A percentile compares a stretch with the other conserved stretches of the same genome.
Conservation (phyloP, 2,797 vertebrate genomes). For the Argentina silus region DNA sequence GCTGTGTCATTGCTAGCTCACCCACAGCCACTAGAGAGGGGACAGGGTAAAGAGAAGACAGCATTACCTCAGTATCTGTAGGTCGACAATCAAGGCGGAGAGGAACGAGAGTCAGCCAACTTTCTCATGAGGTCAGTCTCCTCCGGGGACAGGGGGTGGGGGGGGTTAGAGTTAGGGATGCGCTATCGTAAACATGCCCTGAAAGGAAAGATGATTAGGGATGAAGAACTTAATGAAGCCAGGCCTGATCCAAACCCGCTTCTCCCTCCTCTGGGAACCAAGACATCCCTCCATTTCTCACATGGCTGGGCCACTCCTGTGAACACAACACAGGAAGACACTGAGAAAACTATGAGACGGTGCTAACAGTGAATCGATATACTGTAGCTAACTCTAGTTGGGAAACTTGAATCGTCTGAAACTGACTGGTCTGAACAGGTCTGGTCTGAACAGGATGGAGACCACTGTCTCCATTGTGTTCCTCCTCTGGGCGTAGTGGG, state of each 20-base stretch:
- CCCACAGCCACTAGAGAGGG: conserved; percentile 23
- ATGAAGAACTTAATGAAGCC: conserved; percentile 47
- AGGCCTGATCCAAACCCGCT: conserved; percentile 61
- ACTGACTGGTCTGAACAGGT: background rate
- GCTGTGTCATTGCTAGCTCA: conserved; percentile 10
- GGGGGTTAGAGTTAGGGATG: conserved; percentile 42
- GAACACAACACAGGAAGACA: conserved; percentile 57
- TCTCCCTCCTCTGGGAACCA: conserved; percentile 63
- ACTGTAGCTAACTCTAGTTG: conserved; percentile 10
- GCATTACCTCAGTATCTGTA: too few relatives aligned
- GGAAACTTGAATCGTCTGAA: conserved; percentile 33
- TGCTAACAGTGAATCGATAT: conserved; percentile 42
- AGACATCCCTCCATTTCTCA: conserved; percentile 69
- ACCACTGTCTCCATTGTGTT: too few relatives aligned
- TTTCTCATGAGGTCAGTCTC: conserved; percentile 66
- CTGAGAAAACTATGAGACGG: conserved; percentile 65
- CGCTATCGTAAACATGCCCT: conserved; percentile 72
- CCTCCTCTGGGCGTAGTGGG: background rate
- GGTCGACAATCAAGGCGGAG: too few relatives aligned
- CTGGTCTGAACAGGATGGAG: too few relatives aligned
- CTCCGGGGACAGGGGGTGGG: conserved; percentile 46
- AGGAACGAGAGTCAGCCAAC: conserved; percentile 20
- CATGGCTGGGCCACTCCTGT: conserved; percentile 68
- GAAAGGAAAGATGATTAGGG: conserved; percentile 65
- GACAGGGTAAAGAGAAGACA: too few relatives aligned